phyloP scores from a whole-genome alignment of 2,797 vertebrate genomes.

The Esox masquinongy region DNA sequence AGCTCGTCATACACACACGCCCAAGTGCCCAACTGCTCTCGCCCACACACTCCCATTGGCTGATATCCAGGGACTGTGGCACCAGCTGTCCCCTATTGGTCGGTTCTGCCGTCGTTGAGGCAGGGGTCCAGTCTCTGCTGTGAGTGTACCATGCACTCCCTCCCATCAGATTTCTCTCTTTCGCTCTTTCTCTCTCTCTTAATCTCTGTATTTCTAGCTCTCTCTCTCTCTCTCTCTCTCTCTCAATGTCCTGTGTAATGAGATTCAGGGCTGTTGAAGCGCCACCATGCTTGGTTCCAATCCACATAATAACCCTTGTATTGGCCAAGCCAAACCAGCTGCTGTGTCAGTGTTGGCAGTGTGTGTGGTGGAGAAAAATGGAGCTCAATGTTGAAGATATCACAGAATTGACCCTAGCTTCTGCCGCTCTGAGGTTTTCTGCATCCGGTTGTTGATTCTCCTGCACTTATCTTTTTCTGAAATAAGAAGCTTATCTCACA shows the following conservation, averaged over 20 bases:
- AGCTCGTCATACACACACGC: neutral
- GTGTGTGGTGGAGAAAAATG: neutral
- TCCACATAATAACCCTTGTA: neutral
- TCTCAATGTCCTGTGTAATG: neutral
- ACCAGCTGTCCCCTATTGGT: constrained; percentile 55
- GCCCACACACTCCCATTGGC: constrained; percentile 42
- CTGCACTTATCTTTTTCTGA: neutral
- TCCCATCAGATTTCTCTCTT: neutral
- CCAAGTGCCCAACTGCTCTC: constrained; percentile 17
- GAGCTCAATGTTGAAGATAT: neutral
- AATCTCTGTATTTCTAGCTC: neutral
- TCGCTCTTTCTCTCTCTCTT: neutral
- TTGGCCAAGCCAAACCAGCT: neutral
- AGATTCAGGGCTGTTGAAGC: neutral
- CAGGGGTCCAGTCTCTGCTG: neutral
- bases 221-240: neutral
- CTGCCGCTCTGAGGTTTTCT: neutral
- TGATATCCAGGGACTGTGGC: constrained; percentile 44
- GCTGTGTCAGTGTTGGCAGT: neutral
- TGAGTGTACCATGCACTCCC: neutral
- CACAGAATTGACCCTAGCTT: neutral
- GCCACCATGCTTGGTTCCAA: neutral
- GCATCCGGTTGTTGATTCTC: too few relatives aligned
- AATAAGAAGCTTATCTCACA: neutral
- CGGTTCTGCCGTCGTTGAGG: constrained; percentile 25